Base-by-base conservation (phyloP, 2,797 vertebrate species). In the Choloepus didactylus region DNA sequence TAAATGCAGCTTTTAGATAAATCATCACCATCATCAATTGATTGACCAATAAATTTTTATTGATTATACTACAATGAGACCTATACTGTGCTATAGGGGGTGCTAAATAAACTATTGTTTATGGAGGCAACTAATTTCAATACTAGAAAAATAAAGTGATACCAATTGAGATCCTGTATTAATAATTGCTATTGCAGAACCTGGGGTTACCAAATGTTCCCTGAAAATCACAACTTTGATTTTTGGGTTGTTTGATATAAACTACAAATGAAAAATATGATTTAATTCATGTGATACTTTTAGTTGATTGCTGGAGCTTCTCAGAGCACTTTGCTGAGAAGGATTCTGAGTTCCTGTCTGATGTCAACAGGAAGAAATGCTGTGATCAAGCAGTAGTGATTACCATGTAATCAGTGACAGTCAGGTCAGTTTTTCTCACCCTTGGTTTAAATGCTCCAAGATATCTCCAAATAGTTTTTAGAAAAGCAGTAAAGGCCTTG, bases 221-320 rank as follows among this genome's bases (percentile, higher is more conserved):
- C 29, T 64, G 19, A 72, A 51, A 72, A 85, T 82, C 21, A 73
- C 4, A 85, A 21, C 10, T 16, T 90, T 64, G 31, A 76, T 49
- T 83, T 51, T 92, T 92, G 62, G 23, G 29, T 75, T 44, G 21
- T 79, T 25, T 92, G 54, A 66, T 18, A 83, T 18, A 84, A 67
- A 38, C 16, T 88, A 8, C 73, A 31, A 85, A 79, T 94, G n/a
- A 85, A 95, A 94, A 80, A 23, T 9, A 62, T 41, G n/a, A 44
- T 87, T 83, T 51, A 88, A 80, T 93, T 75, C 54, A 25, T 23
- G 9, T 29, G 44, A 73, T 85, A 9, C n/a, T 82, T 89, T n/a
- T 38, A 38, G 7, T 60, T 93, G 83, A 90, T 83, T 83, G 3
- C 31, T 62, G 9, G 9, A 66, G 15, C 60, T 93, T 94, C 23